Evolutionary conservation across 1,140 invertebrate species (phyloP), one percentile per base, ranked within the genome.

Genomic region (Kradibia gibbosae): DNA sequence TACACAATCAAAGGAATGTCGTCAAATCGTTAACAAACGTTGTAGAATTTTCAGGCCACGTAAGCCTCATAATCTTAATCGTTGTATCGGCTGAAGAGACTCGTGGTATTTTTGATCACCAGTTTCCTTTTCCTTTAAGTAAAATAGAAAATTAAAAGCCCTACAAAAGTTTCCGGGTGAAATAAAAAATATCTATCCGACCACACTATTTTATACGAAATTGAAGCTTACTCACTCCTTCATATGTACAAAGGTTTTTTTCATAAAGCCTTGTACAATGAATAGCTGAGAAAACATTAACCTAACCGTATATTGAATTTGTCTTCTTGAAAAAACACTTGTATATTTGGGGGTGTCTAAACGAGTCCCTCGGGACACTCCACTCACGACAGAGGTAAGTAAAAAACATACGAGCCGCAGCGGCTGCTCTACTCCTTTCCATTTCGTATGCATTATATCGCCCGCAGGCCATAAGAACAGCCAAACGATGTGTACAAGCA

Each of bases 391-490:
- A 22, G n/a, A n/a, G n/a, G n/a, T 48, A 22, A 45, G 17, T 11
- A 39, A 67, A 67, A 67, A 67, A 55, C 50, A 48, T 22, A 36
- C 31, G 28, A 36, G 55, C 36, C 50, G 25, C n/a, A 55, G 13
- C 36, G 3, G 10, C 39, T 60, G 55, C 20, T 62, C 42, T 20
- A 17, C 0, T 36, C 31, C 45, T 42, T 25, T 17, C 42, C 1
- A 67, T 28, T 15, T 39, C 42, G 77, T 62, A 71, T 71, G 53
- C 78, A 57, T 48, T 42, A 72, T n/a, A n/a, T 79, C 34, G 50
- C 65, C 76, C 39, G 65, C 45, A 72, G 48, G 31, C 45, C 31
- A 8, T 2, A 67, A 34, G n/a, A 45, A 15, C 42, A 34, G 39
- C 42, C 28, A 48, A 74, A 50, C 55, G 53, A 65, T 45, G 36